A percentile compares a stretch with the other conserved stretches of the same genome.
phyloP scores from a whole-genome alignment of 1,140 invertebrate species.

The Nylanderia fulva region DNA sequence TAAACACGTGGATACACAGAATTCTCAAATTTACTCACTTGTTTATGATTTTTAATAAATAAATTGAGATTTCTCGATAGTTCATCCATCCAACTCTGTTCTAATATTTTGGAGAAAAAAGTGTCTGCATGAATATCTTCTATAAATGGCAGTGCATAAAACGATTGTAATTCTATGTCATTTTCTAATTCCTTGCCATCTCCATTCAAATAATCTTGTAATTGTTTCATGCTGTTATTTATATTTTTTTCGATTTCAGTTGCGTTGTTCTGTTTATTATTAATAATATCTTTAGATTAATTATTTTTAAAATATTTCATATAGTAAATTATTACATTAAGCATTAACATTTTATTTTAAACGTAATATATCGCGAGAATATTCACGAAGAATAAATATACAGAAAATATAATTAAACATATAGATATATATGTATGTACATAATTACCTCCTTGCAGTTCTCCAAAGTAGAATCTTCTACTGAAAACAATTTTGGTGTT shows the following conservation, averaged over 20 bases:
- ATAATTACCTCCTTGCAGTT: constrained; percentile 55
- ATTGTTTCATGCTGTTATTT: constrained; percentile 83
- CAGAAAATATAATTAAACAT: neutral
- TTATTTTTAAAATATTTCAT: constrained; percentile 13
- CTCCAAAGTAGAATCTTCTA: neutral
- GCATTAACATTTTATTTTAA: neutral
- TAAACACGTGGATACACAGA: constrained; percentile 7
- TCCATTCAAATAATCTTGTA: constrained; percentile 86
- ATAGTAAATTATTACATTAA: constrained; percentile 3
- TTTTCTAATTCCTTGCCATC: constrained; percentile 86
- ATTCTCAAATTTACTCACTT: constrained; percentile 61
- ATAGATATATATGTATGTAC: no score
- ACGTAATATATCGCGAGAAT: constrained; percentile 8
- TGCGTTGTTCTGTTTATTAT: constrained; percentile 59
- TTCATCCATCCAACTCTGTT: constrained; percentile 79
- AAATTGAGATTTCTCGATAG: constrained; percentile 62
- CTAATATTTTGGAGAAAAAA: constrained; percentile 87
- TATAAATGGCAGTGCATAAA: constrained; percentile 88
- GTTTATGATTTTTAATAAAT: constrained; percentile 65
- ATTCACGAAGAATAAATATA: neutral
- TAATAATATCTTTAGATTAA: constrained; percentile 45
- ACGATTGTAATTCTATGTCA: constrained; percentile 87
- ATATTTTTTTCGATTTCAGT: constrained; percentile 67
- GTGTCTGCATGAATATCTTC: constrained; percentile 86
- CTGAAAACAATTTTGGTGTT: neutral